phyloP scores from a whole-genome alignment of 2,113 vertebrate species.

The Trinectes maculatus region DNA sequence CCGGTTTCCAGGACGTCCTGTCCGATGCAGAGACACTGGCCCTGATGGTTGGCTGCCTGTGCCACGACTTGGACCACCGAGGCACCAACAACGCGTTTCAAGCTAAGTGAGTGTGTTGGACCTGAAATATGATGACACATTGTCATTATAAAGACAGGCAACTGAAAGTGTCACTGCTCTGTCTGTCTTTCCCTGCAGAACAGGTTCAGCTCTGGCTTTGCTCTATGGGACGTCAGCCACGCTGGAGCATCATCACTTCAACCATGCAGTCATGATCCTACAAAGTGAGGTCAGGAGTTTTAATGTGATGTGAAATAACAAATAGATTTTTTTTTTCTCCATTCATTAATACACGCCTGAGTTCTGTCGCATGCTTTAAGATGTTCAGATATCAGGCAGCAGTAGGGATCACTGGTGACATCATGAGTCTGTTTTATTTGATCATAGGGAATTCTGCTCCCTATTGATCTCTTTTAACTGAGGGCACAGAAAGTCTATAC shows the following conservation, averaged over 20 bases:
- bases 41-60: slow-evolving; percentile 85
- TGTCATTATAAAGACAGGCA: neutral
- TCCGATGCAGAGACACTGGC: slow-evolving; percentile 83
- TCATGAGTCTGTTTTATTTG: slow-evolving; percentile 34
- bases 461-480: slow-evolving; percentile 67
- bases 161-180: slow-evolving; percentile 2
- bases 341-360: neutral
- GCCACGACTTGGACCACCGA: slow-evolving; percentile 85
- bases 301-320: neutral
- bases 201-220: slow-evolving; percentile 82
- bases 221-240: slow-evolving; percentile 86
- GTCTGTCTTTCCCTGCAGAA: slow-evolving; percentile 64
- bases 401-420: slow-evolving; percentile 2
- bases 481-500: slow-evolving; percentile 58
- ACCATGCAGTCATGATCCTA: slow-evolving; percentile 87
- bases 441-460: slow-evolving; percentile 41
- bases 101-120: slow-evolving; percentile 77
- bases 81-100: slow-evolving; percentile 87
- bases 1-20: slow-evolving; percentile 80
- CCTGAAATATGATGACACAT: neutral
- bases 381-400: neutral
- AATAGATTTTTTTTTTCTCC: neutral
- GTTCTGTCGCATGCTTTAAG: slow-evolving; percentile 4
- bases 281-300: slow-evolving; percentile 82
- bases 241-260: slow-evolving; percentile 86